Conservation (phyloP, 1,140 invertebrate genomes). For the Oncopodura yosiiana region DNA sequence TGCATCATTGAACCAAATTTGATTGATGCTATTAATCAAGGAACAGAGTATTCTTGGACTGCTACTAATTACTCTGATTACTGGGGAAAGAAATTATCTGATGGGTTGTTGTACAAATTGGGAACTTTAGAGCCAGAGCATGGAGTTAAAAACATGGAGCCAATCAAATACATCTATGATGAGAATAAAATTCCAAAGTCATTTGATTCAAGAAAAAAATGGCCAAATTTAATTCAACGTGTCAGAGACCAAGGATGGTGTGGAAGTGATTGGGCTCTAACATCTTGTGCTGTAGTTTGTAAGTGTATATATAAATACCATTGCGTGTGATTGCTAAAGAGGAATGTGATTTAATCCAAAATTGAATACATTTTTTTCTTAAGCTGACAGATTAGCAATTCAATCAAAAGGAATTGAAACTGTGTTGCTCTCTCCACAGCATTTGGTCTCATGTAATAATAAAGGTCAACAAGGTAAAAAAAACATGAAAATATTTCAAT, state of each 20-base stretch:
- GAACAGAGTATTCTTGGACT: slow-evolving; percentile 55
- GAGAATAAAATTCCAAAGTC: slow-evolving; percentile 44
- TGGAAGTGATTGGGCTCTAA: slow-evolving; percentile 84
- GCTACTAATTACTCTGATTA: slow-evolving; percentile 72
- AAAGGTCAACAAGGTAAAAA: slow-evolving; percentile 48
- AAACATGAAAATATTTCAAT: neutral
- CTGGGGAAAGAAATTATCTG: slow-evolving; percentile 65
- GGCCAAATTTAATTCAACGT: slow-evolving; percentile 59
- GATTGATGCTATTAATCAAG: slow-evolving; percentile 53
- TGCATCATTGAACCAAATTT: slow-evolving; percentile 64
- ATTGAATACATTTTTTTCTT: no score
- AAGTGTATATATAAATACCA: slow-evolving; percentile 24
- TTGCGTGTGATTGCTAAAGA: neutral
- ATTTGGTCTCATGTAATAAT: slow-evolving; percentile 73
- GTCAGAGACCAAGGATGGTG: slow-evolving; percentile 85
- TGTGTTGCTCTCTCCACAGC: slow-evolving; percentile 65
- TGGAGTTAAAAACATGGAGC: slow-evolving; percentile 55
- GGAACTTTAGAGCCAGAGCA: slow-evolving; percentile 53
- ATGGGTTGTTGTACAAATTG: slow-evolving; percentile 64
- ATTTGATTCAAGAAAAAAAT: slow-evolving; percentile 66
- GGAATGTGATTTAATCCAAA: slow-evolving; percentile 4
- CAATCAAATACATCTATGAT: slow-evolving; percentile 52
- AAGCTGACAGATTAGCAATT: slow-evolving; percentile 54
- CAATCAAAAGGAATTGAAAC: slow-evolving; percentile 65
- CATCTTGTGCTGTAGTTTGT: slow-evolving; percentile 68